Conservation (phyloP, 2,797 vertebrate species). For the Myiotriccus ornatus region DNA sequence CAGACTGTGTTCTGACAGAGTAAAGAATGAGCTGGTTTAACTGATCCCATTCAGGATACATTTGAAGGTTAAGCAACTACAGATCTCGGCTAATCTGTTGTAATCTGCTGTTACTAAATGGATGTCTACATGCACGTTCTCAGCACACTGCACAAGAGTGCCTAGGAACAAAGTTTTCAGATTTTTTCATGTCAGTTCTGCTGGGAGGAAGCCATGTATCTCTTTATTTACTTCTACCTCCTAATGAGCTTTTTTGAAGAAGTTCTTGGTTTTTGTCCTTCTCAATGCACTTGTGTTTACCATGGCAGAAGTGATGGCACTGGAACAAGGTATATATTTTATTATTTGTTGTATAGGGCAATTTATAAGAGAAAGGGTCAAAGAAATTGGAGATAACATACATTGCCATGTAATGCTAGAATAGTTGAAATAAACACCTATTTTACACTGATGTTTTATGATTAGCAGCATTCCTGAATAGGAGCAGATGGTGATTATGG, state of each 20-base stretch:
- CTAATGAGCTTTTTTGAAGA: constrained; percentile 76
- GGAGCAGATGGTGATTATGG: constrained; percentile 14
- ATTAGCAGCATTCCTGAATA: neutral
- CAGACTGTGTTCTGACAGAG: neutral
- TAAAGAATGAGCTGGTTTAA: constrained; percentile 14
- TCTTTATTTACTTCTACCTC: constrained; percentile 76
- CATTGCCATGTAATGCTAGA: neutral
- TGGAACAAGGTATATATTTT: constrained; percentile 83
- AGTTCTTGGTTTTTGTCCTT: constrained; percentile 84
- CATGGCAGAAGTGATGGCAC: constrained; percentile 83
- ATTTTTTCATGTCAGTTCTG: constrained; percentile 19
- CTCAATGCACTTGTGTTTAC: constrained; percentile 89
- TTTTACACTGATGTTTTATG: neutral
- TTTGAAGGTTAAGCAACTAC: constrained; percentile 81
- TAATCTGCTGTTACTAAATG: constrained; percentile 78
- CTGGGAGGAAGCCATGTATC: constrained; percentile 77
- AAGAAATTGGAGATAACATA: neutral
- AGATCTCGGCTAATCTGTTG: constrained; percentile 77
- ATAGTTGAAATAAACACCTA: neutral
- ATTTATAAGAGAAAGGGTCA: neutral
- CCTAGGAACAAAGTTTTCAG: constrained; percentile 42
- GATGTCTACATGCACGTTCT: constrained; percentile 21
- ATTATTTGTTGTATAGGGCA: neutral
- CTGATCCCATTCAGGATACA: constrained; percentile 65
- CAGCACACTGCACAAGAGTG: constrained; percentile 25